Base-by-base conservation (phyloP, 2,888 invertebrate genomes). In the Cryptocephalus moraei region DNA sequence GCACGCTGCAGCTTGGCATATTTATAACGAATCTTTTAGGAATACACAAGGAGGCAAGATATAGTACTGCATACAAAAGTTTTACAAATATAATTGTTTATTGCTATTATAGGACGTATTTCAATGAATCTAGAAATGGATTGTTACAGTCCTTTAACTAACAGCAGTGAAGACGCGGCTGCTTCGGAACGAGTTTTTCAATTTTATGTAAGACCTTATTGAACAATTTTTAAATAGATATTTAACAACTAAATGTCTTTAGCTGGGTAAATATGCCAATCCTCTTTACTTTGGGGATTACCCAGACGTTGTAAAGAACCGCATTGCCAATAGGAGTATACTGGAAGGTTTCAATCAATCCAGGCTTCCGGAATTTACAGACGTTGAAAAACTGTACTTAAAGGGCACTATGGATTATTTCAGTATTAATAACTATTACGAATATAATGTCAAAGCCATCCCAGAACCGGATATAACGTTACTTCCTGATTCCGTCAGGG, bases 1-100 rank as follows among this genome's bases (percentile, higher is more conserved):
- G 0, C 86, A 87, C 59, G 82, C 81, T 2, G 77, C 74, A 57
- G 76, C 78, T 0, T 86, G 80, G 65, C 75, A 77, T 47, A 62
- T 82, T 22, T 85, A 84, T 62, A 73, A 82, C 43, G 67, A 75
- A 8, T 72, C 75, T n/a, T 84, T 78, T 65, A 73, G 76, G 48
- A 55, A 71, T 0, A 58, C 52, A 1, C 80, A 81, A 61, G 71
- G 76, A 48, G 81, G 81, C 69, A 47, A 36, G n/a, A 11, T 2
- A 36, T 4, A 36, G 12, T 36, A 2, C 6, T 2, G 2, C 22
- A 22, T 22, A 6, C 22, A 22, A 22, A 22, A 4, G 6, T 4
- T 22, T 2, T 6, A 22, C 6, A 22, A 22, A 22, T 4, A 22
- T 22, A 22, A 22, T 22, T 22, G 2, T 22, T 6, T 2, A 22